Conservation (phyloP, 2,888 invertebrate genomes). For the Gastrophysa polygoni region DNA sequence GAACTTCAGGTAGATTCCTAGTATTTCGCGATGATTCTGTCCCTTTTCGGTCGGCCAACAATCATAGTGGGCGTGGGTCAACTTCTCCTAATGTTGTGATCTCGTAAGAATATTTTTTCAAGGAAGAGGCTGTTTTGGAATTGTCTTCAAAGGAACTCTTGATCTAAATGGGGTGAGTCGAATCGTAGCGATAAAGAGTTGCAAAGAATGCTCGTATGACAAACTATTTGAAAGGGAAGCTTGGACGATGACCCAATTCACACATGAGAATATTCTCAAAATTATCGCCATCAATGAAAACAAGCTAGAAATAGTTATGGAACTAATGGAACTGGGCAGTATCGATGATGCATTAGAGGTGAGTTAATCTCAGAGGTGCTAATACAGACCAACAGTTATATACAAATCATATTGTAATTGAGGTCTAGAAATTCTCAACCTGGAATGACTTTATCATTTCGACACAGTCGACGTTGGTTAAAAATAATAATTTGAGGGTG, state of each 20-base stretch:
- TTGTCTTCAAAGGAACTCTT: slow-evolving; percentile 6
- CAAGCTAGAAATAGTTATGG: slow-evolving; percentile 17
- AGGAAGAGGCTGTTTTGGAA: slow-evolving; percentile 16
- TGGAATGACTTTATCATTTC: too few relatives aligned
- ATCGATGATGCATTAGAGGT: slow-evolving; percentile 8
- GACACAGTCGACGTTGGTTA: too few relatives aligned
- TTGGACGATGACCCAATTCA: slow-evolving; percentile 4
- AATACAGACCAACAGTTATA: not conserved
- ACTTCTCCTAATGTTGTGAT: too few relatives aligned
- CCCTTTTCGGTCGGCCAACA: too few relatives aligned
- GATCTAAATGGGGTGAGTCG: not conserved
- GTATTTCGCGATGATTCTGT: too few relatives aligned
- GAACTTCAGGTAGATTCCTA: too few relatives aligned
- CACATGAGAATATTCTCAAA: slow-evolving; percentile 26
- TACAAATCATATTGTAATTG: too few relatives aligned
- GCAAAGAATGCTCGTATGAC: not conserved
- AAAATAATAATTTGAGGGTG: too few relatives aligned
- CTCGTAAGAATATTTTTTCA: not conserved
- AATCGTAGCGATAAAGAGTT: slow-evolving; percentile 16
- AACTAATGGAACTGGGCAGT: slow-evolving; percentile 12
- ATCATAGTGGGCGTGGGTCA: too few relatives aligned
- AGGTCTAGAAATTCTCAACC: too few relatives aligned
- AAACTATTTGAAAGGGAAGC: slow-evolving; percentile 14
- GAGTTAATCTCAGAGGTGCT: too few relatives aligned
- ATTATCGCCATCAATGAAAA: slow-evolving; percentile 17